phyloP scores from a whole-genome alignment of 2,797 vertebrate species.

The Coluber constrictor region DNA sequence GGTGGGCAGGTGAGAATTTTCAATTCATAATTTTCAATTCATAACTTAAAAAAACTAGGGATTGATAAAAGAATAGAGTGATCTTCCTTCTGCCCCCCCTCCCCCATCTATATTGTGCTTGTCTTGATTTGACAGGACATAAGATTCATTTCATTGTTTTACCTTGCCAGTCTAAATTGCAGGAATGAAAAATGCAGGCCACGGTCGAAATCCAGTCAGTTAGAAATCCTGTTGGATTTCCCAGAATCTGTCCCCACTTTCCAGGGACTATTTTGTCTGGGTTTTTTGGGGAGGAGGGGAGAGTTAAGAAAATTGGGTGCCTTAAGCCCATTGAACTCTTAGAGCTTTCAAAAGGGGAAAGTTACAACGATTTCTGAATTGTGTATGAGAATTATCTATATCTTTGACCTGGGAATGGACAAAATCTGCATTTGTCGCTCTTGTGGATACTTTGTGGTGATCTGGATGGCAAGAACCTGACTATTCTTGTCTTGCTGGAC shows the following conservation, averaged over 20 bases:
- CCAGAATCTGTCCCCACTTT: background rate
- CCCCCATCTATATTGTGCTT: background rate
- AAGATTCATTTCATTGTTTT: background rate
- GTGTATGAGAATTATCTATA: background rate
- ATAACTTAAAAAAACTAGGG: background rate
- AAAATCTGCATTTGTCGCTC: background rate
- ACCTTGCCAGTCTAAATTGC: background rate
- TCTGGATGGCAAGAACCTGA: background rate
- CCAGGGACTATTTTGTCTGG: background rate
- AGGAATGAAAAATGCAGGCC: background rate
- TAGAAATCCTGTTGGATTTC: background rate
- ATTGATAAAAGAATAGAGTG: background rate
- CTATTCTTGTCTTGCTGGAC: background rate
- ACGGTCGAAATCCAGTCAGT: background rate
- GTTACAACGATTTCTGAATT: background rate
- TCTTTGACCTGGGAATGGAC: background rate
- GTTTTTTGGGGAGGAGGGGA: background rate
- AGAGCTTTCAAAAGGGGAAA: background rate
- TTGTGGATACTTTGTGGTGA: background rate
- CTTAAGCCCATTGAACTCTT: background rate
- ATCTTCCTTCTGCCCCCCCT: background rate
- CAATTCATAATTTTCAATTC: background rate
- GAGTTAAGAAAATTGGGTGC: background rate
- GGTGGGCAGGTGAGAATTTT: constrained; percentile 87
- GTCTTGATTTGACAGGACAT: background rate